These are phyloP conservation scores for Prochilodus magdalenae DNA, from an alignment of 2,113 vertebrate genomes.

Conservation along the genomic window DNA sequence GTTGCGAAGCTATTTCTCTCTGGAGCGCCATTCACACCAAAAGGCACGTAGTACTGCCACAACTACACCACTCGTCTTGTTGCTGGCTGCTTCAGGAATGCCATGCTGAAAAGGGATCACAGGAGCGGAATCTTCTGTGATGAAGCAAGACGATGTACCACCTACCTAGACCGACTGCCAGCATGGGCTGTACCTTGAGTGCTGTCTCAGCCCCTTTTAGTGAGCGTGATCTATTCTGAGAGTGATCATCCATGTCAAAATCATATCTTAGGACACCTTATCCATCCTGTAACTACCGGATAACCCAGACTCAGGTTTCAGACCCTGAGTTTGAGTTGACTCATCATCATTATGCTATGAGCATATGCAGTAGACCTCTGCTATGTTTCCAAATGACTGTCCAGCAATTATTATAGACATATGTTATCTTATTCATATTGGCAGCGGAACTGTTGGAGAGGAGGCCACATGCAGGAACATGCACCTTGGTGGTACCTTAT, in stretches of 20 bases:
- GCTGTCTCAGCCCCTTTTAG: constrained; percentile 14
- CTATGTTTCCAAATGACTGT: neutral
- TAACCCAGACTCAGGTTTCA: constrained; percentile 10
- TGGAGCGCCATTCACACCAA: constrained; percentile 19
- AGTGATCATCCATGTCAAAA: constrained; percentile 23
- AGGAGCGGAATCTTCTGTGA: constrained; percentile 8
- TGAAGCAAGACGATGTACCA: constrained; percentile 3
- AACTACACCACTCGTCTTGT: neutral
- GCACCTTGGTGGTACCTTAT: neutral
- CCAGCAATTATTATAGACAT: neutral
- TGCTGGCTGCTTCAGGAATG: neutral
- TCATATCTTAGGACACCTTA: constrained; percentile 1
- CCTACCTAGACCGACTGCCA: neutral
- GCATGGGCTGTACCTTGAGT: neutral
- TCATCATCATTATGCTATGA: neutral
- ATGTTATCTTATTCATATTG: neutral
- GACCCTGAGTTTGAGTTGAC: constrained; percentile 13
- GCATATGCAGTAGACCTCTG: neutral
- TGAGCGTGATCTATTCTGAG: constrained; percentile 17
- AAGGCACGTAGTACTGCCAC: constrained; percentile 18
- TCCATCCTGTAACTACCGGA: constrained; percentile 15
- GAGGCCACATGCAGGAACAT: too few species aligned
- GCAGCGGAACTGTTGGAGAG: neutral
- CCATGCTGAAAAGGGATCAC: constrained; percentile 5
- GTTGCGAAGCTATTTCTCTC: constrained; percentile 21